phyloP scores from a whole-genome alignment of 2,888 invertebrate species.

The Latheticus oryzae region DNA sequence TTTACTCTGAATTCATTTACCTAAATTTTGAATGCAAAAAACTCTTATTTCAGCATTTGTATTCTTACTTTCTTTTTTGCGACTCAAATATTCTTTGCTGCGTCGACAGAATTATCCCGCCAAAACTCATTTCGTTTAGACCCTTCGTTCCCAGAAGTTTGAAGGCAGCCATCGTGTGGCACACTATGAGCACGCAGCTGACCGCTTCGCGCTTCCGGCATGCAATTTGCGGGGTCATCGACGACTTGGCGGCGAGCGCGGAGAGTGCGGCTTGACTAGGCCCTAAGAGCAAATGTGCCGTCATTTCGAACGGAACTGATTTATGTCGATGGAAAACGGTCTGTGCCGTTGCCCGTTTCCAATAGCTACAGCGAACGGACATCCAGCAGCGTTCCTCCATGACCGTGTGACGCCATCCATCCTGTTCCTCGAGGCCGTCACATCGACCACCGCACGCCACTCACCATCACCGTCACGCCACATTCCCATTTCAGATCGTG shows the following conservation, averaged over 20 bases:
- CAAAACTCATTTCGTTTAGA: too few species aligned
- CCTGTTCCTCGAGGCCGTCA: conserved; percentile 31
- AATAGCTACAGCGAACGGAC: conserved; percentile 46
- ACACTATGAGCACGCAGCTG: conserved; percentile 8
- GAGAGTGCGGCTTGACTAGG: conserved; percentile 6
- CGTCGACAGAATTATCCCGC: too few species aligned
- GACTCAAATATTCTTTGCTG: too few species aligned
- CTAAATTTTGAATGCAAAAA: too few species aligned
- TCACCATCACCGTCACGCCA: conserved; percentile 39
- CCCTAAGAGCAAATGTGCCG: conserved; percentile 36
- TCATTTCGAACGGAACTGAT: conserved; percentile 36
- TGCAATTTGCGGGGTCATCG: conserved; percentile 29
- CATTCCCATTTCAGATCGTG: conserved; percentile 37
- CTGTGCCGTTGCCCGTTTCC: conserved; percentile 40
- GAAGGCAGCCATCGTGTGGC: too few species aligned
- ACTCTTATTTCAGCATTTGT: too few species aligned
- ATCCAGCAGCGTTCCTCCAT: conserved; percentile 47
- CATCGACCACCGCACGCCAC: conserved; percentile 39
- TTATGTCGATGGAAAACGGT: conserved; percentile 31
- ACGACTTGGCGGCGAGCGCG: neutral
- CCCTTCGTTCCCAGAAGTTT: too few species aligned
- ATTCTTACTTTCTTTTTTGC: too few species aligned
- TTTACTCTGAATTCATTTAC: too few species aligned
- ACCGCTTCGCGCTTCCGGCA: conserved; percentile 24
- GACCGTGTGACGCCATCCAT: conserved; percentile 46